A percentile compares a stretch with the other conserved stretches of the same genome.
These are phyloP conservation scores for Dromas ardeola DNA, from an alignment of 2,113 vertebrate species.

Conservation along the genomic window DNA sequence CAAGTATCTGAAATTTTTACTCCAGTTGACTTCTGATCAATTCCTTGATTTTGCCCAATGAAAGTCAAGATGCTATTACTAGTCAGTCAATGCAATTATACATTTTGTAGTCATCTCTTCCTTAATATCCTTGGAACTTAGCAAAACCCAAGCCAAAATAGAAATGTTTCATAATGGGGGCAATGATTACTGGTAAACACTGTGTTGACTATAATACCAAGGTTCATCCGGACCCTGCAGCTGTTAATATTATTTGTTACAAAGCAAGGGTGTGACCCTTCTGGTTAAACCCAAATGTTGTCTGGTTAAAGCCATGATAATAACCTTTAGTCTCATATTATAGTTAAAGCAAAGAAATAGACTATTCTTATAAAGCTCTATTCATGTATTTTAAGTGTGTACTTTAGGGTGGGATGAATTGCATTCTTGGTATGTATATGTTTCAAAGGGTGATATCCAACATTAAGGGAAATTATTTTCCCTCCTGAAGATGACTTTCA, in stretches of 20 bases:
- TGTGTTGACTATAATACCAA: not conserved
- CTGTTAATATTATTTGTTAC: not conserved
- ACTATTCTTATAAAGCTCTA: not conserved
- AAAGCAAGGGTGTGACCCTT: not conserved
- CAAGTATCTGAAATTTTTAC: not conserved
- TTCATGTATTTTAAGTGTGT: not conserved
- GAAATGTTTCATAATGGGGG: not conserved
- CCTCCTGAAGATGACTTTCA: not conserved
- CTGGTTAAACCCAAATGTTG: not conserved
- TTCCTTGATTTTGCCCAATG: not conserved
- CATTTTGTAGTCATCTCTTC: not conserved
- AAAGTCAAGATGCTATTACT: not conserved
- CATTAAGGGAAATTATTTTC: not conserved
- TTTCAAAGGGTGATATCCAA: not conserved
- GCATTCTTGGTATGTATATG: not conserved
- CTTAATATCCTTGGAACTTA: not conserved
- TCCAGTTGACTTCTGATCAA: not conserved
- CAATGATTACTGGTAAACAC: not conserved
- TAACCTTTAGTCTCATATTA: not conserved
- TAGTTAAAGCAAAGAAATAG: not conserved
- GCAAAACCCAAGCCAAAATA: not conserved
- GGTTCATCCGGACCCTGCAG: not conserved
- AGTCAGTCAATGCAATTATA: not conserved
- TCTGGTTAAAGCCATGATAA: not conserved
- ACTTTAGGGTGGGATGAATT: not conserved